Conservation (phyloP, 2,888 invertebrate genomes). For the Ennomos quercinarius region DNA sequence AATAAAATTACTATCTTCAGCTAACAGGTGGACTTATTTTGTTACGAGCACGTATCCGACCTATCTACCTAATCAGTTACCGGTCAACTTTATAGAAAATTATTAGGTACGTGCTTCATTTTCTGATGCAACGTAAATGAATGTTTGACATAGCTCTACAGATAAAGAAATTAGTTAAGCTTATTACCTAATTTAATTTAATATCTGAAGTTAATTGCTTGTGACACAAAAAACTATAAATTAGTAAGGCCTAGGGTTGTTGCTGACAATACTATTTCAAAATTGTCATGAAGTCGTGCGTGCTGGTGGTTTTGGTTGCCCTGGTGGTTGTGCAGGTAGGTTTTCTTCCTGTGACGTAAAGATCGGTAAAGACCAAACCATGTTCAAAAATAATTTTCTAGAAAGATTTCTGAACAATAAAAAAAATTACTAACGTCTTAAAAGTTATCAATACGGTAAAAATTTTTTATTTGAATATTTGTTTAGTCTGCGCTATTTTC, state of each 20-base stretch:
- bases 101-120: not conserved
- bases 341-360: not conserved
- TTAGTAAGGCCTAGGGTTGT: not conserved
- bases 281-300: conserved; percentile 30
- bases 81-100: not conserved
- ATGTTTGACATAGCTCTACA: not conserved
- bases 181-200: conserved; percentile 6
- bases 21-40: too few species aligned
- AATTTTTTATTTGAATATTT: too few species aligned
- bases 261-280: conserved; percentile 9
- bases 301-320: conserved; percentile 24
- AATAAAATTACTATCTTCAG: too few species aligned
- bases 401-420: too few species aligned
- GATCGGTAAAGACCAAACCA: too few species aligned
- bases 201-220: conserved; percentile 4
- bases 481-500: too few species aligned
- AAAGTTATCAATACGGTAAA: too few species aligned
- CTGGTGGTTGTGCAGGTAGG: conserved; percentile 30
- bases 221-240: conserved; percentile 34
- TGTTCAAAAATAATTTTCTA: too few species aligned
- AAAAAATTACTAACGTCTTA: too few species aligned
- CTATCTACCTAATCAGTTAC: conserved; percentile 8
- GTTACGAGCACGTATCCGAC: conserved; percentile 8
- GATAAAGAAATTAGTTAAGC: conserved; percentile 8
- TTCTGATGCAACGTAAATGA: conserved; percentile 2